Conservation (phyloP, 2,797 vertebrate species). For the Betta splendens region DNA sequence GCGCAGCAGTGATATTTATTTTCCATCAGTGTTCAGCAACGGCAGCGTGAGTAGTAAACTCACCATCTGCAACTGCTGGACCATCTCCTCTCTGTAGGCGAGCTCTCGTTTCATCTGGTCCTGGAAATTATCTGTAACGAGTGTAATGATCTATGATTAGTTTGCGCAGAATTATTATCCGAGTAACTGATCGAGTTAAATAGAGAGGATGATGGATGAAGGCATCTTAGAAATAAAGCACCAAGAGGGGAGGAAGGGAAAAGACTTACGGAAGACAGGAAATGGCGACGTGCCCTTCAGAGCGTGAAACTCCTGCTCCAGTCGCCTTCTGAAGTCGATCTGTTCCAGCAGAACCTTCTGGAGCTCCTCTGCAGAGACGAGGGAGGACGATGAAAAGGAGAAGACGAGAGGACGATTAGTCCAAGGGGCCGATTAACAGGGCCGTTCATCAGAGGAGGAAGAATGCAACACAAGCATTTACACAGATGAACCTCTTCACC, state of each 20-base stretch:
- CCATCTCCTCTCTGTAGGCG: conserved; percentile 98
- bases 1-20: conserved; percentile 13
- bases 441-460: too few species aligned
- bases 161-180: conserved; percentile 8
- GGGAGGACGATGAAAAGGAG: background rate
- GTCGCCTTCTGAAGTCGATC: conserved; percentile 93
- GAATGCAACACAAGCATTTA: background rate
- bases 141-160: conserved; percentile 29
- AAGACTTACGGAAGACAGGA: conserved; percentile 95
- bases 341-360: conserved; percentile 99
- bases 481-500: conserved; percentile 76
- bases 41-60: conserved; percentile 66
- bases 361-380: conserved; percentile 89
- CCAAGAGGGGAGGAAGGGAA: conserved; percentile 1
- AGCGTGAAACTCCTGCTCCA: conserved; percentile 97
- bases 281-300: conserved; percentile 94
- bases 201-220: background rate
- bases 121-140: conserved; percentile 92
- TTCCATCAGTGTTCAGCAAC: conserved; percentile 42
- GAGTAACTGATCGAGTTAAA: conserved; percentile 13
- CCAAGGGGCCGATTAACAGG: background rate
- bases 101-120: conserved; percentile 98
- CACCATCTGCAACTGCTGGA: conserved; percentile 97
- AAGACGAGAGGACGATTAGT: background rate
- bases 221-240: background rate